Evolutionary conservation across 2,888 invertebrate species (phyloP), one percentile per base, ranked within the genome.

Genomic region (Brassicogethes aeneus): DNA sequence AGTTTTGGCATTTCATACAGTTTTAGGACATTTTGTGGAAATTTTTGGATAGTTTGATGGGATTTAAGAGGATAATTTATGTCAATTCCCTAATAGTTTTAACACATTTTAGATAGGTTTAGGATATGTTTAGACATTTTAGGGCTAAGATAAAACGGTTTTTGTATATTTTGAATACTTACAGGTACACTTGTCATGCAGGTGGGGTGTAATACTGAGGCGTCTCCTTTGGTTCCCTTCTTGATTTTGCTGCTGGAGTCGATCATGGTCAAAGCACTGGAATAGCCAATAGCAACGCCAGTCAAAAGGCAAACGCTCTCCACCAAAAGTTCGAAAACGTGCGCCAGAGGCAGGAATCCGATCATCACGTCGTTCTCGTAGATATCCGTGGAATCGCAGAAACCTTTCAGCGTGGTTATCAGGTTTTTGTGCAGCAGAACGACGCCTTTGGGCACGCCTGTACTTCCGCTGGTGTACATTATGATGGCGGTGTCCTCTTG

Each of bases 401-500:
- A 91, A 3, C 84, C 80, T 64, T 82, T 82, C 60, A 91, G 74
- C 15, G 89, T 86, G 29, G 82, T 74, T 52, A 90, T 74, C 62
- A 89, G 80, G 69, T 91, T 91, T 59, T 77, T 79, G 66, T 91
- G 91, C 2, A 86, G 80, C 17, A 91, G 71, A 14, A 88, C 63
- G 10, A 91, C 88, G 57, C 94, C 95, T 70, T 95, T 95, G 0
- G 95, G 95, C 44, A 85, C 80, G 39, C 95, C 96, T 2, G 97
- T 97, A 1, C 95, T 95, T 3, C 97, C 97, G 54, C 93, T 94
- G 2, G 97, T 99, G 74, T 97, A 99, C 97, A 99, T 99, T 32
- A 99, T 85, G 57, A 99, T 91, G 36, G 97, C 97, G 2, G 85
- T 80, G 66, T 97, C 96, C 10, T 78, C 71, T 3, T 80, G 69